These are phyloP conservation scores for Sphaerophoria taeniata DNA, from an alignment of 2,888 invertebrate genomes.

Conservation along the genomic window DNA sequence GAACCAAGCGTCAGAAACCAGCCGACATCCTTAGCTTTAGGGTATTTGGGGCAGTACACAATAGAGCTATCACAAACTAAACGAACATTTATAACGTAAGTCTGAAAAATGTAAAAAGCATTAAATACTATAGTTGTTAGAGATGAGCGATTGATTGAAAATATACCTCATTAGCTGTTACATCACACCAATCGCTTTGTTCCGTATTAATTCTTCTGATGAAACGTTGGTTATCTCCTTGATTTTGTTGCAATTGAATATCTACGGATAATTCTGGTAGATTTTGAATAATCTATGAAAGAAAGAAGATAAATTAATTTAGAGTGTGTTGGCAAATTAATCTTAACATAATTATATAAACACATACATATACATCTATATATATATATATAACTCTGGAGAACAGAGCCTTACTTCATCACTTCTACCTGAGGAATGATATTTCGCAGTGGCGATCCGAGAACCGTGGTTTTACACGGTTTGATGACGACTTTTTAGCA, in stretches of 20 bases:
- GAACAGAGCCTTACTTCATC: too few relatives aligned
- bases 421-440: too few relatives aligned
- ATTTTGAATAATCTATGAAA: constrained; percentile 84
- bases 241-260: constrained; percentile 85
- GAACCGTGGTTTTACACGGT: too few relatives aligned
- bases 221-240: constrained; percentile 78
- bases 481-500: too few relatives aligned
- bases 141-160: not conserved
- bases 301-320: not conserved
- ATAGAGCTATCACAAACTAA: constrained; percentile 86
- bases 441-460: too few relatives aligned
- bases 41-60: constrained; percentile 93
- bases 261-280: constrained; percentile 87
- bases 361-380: too few relatives aligned
- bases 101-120: constrained; percentile 80
- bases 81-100: constrained; percentile 87
- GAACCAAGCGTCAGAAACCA: constrained; percentile 96
- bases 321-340: too few relatives aligned
- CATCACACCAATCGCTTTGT: constrained; percentile 84
- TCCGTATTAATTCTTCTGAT: constrained; percentile 70
- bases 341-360: too few relatives aligned
- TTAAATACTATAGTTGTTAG: not conserved
- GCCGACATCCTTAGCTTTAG: constrained; percentile 97
- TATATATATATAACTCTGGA: too few relatives aligned
- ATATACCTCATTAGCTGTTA: constrained; percentile 87